Evolutionary conservation across 1,140 invertebrate genomes (phyloP).

Genomic region (Phortica variegata): DNA sequence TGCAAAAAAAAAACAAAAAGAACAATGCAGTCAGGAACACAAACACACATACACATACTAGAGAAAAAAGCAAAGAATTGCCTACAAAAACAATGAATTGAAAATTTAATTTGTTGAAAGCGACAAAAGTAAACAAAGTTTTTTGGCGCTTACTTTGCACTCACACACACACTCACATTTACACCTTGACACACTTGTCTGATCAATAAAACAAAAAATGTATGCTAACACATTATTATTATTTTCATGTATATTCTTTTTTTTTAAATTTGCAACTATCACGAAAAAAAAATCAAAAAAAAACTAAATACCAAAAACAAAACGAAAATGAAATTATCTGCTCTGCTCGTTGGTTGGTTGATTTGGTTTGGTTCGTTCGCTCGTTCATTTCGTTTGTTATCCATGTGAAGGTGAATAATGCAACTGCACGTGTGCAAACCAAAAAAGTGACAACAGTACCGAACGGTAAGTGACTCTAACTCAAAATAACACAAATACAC

Average conservation of each 20-base stretch:
- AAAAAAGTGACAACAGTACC: constrained; percentile 91
- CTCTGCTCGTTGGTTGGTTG: constrained; percentile 42
- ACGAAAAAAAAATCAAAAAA: constrained; percentile 25
- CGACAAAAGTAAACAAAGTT: no score
- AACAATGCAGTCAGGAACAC: no score
- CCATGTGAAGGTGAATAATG: constrained; percentile 87
- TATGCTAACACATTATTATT: constrained; percentile 15
- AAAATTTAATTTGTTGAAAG: constrained; percentile 38
- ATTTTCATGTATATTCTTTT: constrained; percentile 21
- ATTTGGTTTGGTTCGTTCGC: constrained; percentile 11
- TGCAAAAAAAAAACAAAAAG: no score
- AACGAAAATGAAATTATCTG: constrained; percentile 35
- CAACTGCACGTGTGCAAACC: constrained; percentile 95
- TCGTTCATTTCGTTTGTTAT: constrained; percentile 17
- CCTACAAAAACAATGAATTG: constrained; percentile 45
- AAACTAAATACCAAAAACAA: constrained; percentile 31
- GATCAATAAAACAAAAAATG: constrained; percentile 15
- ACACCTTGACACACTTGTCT: no score
- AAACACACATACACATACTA: constrained; percentile 12
- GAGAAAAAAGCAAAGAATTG: constrained; percentile 21
- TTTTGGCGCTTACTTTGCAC: no score
- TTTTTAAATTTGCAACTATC: constrained; percentile 21
- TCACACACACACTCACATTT: no score
- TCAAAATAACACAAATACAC: constrained; percentile 10
- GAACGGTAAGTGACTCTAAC: constrained; percentile 76